Conservation (phyloP, 1,140 invertebrate species). For the Euura saliciscinereae region DNA sequence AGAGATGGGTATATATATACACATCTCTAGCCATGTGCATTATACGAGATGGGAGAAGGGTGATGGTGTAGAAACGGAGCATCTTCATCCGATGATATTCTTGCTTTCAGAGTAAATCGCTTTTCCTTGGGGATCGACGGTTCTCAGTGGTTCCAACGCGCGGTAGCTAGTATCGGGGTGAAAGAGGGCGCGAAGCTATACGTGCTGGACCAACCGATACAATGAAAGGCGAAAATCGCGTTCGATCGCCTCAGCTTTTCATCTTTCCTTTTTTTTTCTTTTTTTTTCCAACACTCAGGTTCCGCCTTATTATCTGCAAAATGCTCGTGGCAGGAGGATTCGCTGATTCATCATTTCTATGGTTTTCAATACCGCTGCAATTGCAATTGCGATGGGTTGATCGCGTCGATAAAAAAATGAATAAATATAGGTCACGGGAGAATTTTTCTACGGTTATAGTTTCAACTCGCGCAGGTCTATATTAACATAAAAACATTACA, state of each 20-base stretch:
- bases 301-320: background rate
- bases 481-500: constrained; percentile 4
- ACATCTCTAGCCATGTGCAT: background rate
- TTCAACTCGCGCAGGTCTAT: background rate
- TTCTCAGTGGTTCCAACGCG: background rate
- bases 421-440: too few species aligned
- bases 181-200: background rate
- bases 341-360: background rate
- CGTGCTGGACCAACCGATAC: background rate
- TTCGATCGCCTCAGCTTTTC: background rate
- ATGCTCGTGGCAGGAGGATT: background rate
- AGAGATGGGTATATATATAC: background rate
- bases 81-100: constrained; percentile 12
- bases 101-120: constrained; percentile 14
- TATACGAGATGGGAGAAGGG: background rate
- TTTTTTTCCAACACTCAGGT: background rate
- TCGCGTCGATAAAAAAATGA: too few species aligned
- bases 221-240: constrained; percentile 1
- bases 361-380: background rate
- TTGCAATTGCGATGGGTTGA: too few species aligned
- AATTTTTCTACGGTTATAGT: too few species aligned
- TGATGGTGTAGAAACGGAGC: background rate
- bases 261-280: background rate
- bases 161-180: background rate
- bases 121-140: background rate